phyloP scores from a whole-genome alignment of 2,888 invertebrate genomes.

The Falcaria lacertinaria region DNA sequence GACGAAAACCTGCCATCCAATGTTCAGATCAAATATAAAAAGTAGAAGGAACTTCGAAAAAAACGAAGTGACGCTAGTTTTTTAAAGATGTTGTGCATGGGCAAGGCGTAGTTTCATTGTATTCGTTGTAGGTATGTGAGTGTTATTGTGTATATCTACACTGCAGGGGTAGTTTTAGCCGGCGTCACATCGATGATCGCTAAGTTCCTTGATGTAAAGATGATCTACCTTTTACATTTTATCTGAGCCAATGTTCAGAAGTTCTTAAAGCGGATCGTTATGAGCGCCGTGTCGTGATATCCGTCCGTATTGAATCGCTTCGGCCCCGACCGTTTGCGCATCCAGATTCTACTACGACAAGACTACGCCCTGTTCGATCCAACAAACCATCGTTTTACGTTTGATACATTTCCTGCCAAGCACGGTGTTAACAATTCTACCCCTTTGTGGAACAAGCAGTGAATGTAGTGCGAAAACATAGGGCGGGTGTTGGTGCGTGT shows the following conservation, averaged over 20 bases:
- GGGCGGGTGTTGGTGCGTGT: slow-evolving; percentile 5
- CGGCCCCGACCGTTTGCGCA: slow-evolving; percentile 32
- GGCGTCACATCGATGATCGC: no score
- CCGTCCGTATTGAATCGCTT: slow-evolving; percentile 34
- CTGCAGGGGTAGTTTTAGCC: no score
- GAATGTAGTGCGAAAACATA: neutral
- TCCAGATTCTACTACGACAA: slow-evolving; percentile 23
- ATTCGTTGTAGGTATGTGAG: no score
- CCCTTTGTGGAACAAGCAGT: neutral
- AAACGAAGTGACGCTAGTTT: no score
- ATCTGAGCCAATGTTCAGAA: slow-evolving; percentile 19
- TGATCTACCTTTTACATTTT: slow-evolving; percentile 1
- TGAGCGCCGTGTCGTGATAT: slow-evolving; percentile 5
- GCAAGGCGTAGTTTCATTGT: no score
- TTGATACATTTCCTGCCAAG: slow-evolving; percentile 16
- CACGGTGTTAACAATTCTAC: neutral
- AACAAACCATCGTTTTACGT: slow-evolving; percentile 2
- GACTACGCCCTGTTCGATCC: slow-evolving; percentile 20
- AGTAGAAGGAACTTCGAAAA: no score
- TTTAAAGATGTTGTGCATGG: no score
- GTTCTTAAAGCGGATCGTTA: slow-evolving; percentile 4
- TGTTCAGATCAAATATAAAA: no score
- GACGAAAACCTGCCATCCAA: no score
- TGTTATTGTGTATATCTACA: no score
- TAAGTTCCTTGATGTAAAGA: no score